Base-by-base conservation (phyloP, 1,140 invertebrate species). In the Armadillidium nasatum region DNA sequence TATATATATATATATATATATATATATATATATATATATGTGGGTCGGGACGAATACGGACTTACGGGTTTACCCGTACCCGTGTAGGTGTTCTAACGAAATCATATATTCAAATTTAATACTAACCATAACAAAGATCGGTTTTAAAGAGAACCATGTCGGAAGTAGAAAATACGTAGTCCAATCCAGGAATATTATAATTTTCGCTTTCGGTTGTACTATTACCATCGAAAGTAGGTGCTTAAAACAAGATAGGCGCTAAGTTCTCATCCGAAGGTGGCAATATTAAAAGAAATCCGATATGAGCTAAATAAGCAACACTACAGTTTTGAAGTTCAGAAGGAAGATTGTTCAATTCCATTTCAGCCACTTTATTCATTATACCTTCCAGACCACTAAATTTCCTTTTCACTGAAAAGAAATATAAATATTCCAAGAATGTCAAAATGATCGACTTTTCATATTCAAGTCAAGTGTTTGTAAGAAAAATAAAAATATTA, bases 301-400 rank as follows among this genome's bases (percentile, higher is more conserved):
- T 87, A 85, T 94, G 89, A 7, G 93, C 93, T 79, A 94, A 87
- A 84, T 93, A 94, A 72, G 91, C 84, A 82, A 94, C 89, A 67
- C 88, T 88, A 82, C 92, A 94, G 79, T 89, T 87, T n/a, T 88
- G 84, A 21, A 94, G 86, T 79, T 87, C 88, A 10, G 84, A 69
- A 6, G 90, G 90, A 43, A 94, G 85, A 70, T 88, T 86, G 54
- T 88, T 82, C 76, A 93, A 84, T 83, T 94, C 92, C 80, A 89
- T 85, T 76, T 87, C 83, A 3, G 90, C 91, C 15, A 90, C 88
- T 72, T 87, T 66, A 13, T 71, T 71, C 76, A 82, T 78, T 43
- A 82, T 70, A 46, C 79, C 77, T 11, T 79, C 77, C 13, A 82
- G 75, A 6, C 80, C 78, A 77, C 74, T 82, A 79, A 82, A 81